phyloP scores from a whole-genome alignment of 2,888 invertebrate genomes.

The Meghimatium bilineatum region DNA sequence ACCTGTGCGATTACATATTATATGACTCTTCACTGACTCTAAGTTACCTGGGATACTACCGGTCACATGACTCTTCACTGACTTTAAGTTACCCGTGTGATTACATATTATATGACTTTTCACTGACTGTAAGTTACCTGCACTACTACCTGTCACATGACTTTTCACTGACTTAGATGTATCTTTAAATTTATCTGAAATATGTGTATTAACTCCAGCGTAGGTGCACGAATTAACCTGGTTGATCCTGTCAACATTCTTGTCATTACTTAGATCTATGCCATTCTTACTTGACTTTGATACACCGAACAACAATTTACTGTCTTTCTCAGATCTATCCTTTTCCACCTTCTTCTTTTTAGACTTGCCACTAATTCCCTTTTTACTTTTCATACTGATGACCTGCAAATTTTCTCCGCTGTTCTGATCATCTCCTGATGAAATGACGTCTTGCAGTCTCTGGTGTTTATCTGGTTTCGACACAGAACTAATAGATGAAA shows the following conservation, averaged over 20 bases:
- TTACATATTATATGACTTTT: too few species aligned
- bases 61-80: too few species aligned
- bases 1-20: too few species aligned
- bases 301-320: background rate
- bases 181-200: background rate
- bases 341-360: conserved; percentile 13
- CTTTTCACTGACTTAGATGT: background rate
- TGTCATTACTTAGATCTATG: background rate
- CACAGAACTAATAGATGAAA: conserved; percentile 1
- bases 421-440: background rate
- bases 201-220: too few species aligned
- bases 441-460: conserved; percentile 21
- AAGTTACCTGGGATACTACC: too few species aligned
- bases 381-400: conserved; percentile 28
- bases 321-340: background rate
- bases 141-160: too few species aligned
- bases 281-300: background rate
- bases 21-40: too few species aligned
- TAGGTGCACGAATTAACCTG: too few species aligned
- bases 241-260: background rate
- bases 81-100: too few species aligned
- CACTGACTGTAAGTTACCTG: too few species aligned
- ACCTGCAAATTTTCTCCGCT: background rate
- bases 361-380: background rate
- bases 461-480: conserved; percentile 30